A percentile compares a stretch with the other conserved stretches of the same genome.
Evolutionary conservation across 1,140 invertebrate genomes (phyloP).

Genomic region (Anastrepha obliqua): DNA sequence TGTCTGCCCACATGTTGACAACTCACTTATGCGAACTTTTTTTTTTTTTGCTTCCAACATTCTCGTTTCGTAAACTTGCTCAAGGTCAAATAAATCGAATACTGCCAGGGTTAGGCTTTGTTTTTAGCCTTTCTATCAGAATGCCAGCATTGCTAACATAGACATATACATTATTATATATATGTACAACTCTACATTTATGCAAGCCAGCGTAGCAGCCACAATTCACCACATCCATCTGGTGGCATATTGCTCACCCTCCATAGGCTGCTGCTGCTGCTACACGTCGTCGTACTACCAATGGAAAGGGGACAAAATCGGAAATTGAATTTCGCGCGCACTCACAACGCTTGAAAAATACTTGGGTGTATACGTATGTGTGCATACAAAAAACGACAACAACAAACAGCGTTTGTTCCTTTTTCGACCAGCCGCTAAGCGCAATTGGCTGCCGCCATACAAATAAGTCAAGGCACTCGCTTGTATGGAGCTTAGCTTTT

Average conservation of each 20-base stretch:
- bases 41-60: not conserved
- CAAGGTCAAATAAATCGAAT: conserved; percentile 28
- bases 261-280: too few relatives aligned
- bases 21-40: not conserved
- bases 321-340: not conserved
- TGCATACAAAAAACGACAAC: not conserved
- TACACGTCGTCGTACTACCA: not conserved
- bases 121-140: not conserved
- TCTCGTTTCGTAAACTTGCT: not conserved
- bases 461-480: conserved; percentile 29
- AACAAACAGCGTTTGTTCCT: not conserved
- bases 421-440: conserved; percentile 14
- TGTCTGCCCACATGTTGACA: not conserved
- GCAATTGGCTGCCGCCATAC: not conserved
- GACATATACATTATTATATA: too few relatives aligned
- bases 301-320: conserved; percentile 22
- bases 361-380: not conserved
- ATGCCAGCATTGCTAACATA: not conserved
- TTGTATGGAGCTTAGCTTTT: conserved; percentile 12
- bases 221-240: not conserved
- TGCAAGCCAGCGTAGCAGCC: not conserved
- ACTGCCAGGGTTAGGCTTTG: not conserved
- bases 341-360: not conserved
- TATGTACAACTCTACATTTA: not conserved
- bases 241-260: not conserved